phyloP scores from a whole-genome alignment of 1,140 invertebrate species.

The Sinella curviseta region DNA sequence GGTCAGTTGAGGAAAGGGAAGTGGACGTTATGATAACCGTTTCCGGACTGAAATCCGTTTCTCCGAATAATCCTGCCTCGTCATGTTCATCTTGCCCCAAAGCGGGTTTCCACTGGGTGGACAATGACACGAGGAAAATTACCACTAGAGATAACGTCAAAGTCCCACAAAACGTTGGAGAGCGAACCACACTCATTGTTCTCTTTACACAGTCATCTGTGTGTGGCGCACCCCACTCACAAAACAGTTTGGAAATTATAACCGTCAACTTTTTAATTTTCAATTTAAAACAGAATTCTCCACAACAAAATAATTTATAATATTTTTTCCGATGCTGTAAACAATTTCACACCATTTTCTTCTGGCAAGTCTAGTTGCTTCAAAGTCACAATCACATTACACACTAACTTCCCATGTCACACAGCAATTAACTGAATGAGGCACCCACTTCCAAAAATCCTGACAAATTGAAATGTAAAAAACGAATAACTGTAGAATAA shows the following conservation, averaged over 20 bases:
- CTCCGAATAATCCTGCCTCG: not conserved
- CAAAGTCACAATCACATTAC: no score
- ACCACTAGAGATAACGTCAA: not conserved
- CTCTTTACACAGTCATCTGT: not conserved
- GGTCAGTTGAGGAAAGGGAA: not conserved
- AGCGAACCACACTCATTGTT: not conserved
- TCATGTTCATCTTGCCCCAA: constrained; percentile 13
- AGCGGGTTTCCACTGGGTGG: not conserved
- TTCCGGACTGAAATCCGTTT: not conserved
- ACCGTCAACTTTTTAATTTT: not conserved
- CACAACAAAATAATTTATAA: no score
- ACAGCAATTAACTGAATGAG: no score
- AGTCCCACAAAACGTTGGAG: constrained; percentile 1
- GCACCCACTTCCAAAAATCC: no score
- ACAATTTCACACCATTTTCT: no score
- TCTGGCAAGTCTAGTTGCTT: no score
- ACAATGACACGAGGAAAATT: not conserved
- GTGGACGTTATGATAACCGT: not conserved
- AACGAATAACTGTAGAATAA: no score
- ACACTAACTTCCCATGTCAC: no score
- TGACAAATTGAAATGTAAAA: no score
- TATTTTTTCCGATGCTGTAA: no score
- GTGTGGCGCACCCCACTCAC: not conserved
- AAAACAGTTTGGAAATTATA: no score
- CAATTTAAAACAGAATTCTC: no score